Evolutionary conservation across 2,113 vertebrate species (phyloP), one percentile per base, ranked within the genome.

Genomic region (Caretta caretta): DNA sequence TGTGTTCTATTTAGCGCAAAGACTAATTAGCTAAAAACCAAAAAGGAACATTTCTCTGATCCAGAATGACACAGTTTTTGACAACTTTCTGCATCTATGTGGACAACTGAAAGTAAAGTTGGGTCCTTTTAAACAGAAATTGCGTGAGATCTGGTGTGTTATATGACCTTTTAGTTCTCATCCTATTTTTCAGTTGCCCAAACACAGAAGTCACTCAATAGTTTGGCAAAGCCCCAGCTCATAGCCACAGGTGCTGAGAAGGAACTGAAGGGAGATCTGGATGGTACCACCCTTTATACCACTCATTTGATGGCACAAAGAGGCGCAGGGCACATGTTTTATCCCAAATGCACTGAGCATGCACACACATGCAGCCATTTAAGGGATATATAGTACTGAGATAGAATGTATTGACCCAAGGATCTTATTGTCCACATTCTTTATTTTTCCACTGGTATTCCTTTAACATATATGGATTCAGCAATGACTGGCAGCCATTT

Each of bases 131-230:
- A 76, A 76, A 76, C 11, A 46, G 72, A 46, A 76, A 76, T 76
- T 24, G 24, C 4, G 38, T 3, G 42, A 6, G 72, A 46, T 46
- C 72, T 46, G 42, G 20, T 76, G 11, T 42, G 5, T 46, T 42
- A 6, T 84, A n/a, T 0, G 42, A 42, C 24, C 12, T 22, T 75
- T 92, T 27, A 54, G 50, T 87, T 94, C 24, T 90, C 17, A 72
- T 87, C 72, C 80, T 80, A 12, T 3, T 20, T 75, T 84, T 87
- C 53, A 87, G 38, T 57, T 42, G 20, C 42, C 48, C 51, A 80
- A 13, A 12, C 22, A 25, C 81, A 59, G 65, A 5, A 50, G 0
- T 20, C 10, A 57, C 0, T 1, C 1, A 24, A 20, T 17, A 69
- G 14, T 10, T 38, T 72, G 65, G 8, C 19, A 38, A 38, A 72